Evolutionary conservation across 2,888 invertebrate species (phyloP), one percentile per base, ranked within the genome.

Genomic region (Trichogramma dendrolimi): DNA sequence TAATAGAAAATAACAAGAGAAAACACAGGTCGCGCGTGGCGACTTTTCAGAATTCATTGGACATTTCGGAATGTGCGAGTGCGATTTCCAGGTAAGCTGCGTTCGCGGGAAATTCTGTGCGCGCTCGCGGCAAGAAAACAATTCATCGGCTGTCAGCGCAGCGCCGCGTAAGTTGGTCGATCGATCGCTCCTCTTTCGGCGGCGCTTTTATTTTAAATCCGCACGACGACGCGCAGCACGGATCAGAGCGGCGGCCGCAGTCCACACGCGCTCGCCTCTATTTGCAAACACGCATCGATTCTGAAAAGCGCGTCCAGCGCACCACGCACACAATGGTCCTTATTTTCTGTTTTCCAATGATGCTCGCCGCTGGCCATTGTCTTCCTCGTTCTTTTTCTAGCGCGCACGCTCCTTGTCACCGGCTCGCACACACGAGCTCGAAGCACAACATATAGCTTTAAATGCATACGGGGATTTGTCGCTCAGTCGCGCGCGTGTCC

Each of bases 331-430:
- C 79, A 78, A 78, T 79, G 72, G 73, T 73, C 73, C 74, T 77
- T 77, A 75, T 78, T 78, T 78, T 77, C 76, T 73, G 75, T 75
- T 77, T 75, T 77, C 73, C 76, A 78, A 77, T 72, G 68, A 69
- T 74, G 71, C 75, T 76, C 75, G 75, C 74, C 68, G 67, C 68
- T 69, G 66, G 67, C 67, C 63, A 65, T 65, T 67, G 65, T 67
- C 69, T 61, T 67, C 67, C 66, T 64, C 68, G 65, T 65, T 64
- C 70, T 67, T 69, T 65, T 68, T 69, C 27, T 27, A 67, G 65
- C 67, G 66, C 68, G 63, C 64, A 61, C 68, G 67, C 67, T 27
- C 27, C 69, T 61, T 60, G 63, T 56, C 68, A 60, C 62, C 65
- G 66, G 62, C 65, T 62, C 63, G 62, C 61, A 51, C 64, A 27